Base-by-base conservation (phyloP, 2,797 vertebrate species). In the Eleutherodactylus coqui region DNA sequence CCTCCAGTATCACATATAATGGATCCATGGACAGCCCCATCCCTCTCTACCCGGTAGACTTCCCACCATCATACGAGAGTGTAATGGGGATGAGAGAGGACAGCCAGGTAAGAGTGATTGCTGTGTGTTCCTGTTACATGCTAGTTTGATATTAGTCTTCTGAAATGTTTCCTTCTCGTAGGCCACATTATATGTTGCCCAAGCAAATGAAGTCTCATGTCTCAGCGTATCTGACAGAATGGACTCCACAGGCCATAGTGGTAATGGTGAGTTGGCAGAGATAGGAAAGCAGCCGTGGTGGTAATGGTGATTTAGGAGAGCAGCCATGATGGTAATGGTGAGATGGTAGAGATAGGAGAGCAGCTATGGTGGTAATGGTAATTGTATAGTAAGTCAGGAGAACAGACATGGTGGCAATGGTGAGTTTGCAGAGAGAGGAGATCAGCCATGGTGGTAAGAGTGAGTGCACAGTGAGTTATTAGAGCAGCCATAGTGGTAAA, bases 1-100 rank as follows among this genome's bases (percentile, higher is more conserved):
- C 43, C 17, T 55, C 27, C 90, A 99, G 98, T 90, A 99, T 99
- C 91, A 99, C 98, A 4, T 99, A 99, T 88, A 99, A 99, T 0
- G 98, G 97, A 76, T 98, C 98, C 84, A 99, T 98, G 97, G 98
- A 98, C 92, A 99, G 97, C 87, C 98, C 98, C 0, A 93, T 97
- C 79, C 98, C 97, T 17, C 93, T 98, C 6, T 99, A 98, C 88
- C 98, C 98, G 0, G 98, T 97, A 0, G 98, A 99, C 86, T 97
- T 97, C 86, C 98, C 98, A 29, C 98, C 97, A 13, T 97, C 97
- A 0, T 99, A 99, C 0, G 98, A 99, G 90, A 96, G 95, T 0
- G 97, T 99, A 87, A 98, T 99, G 95, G 97, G 97, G 76, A 94
- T 98, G 84, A 94, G 95, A 88, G 96, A 94, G 76, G 94, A 92